Evolutionary conservation across 2,113 vertebrate species (phyloP), one percentile per base, ranked within the genome.

Genomic region (Malurus elegans): DNA sequence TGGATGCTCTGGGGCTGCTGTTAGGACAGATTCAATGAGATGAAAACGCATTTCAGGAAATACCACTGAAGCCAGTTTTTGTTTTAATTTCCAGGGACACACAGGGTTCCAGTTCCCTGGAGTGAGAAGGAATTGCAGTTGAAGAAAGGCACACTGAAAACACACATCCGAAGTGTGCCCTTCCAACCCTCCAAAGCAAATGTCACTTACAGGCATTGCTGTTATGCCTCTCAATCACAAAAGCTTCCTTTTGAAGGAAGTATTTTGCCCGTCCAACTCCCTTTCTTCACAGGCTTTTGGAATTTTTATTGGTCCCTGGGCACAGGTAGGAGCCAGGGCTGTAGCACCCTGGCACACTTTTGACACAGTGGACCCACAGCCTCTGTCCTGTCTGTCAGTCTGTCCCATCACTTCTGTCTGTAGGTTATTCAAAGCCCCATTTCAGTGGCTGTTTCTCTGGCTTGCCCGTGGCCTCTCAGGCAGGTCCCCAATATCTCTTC

Each of bases 21-120:
- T 86, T 92, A 89, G 79, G 79, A 95, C 88, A 90, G 85, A 93
- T 70, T 86, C 79, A 75, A 48, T 84, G 92, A 94, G 82, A 90
- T 79, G 75, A 96, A 90, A 96, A 90, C 0, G 1, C 86, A 34
- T 92, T 90, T 95, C 79, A 88, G 86, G 92, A 94, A 96, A 94
- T 75, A 83, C 44, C 40, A 80, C 65, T 71, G 90, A 94, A 78
- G 93, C 71, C 82, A 80, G 57, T 57, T 93, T 95, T 78, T 94
- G 74, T 86, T 95, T 93, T 94, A 86, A 96, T 96, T 96, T 96
- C 92, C 51, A 10, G 79, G 88, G 79, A 90, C 88, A 57, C 12
- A 3, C 15, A 40, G 72, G 51, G 48, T 79, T 95, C 25, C 75
- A 66, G 18, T 84, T 92, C 86, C 93, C 82, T 1, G 2, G 57